phyloP scores from a whole-genome alignment of 2,113 vertebrate species.

The Ptilorrhoa leucosticta region DNA sequence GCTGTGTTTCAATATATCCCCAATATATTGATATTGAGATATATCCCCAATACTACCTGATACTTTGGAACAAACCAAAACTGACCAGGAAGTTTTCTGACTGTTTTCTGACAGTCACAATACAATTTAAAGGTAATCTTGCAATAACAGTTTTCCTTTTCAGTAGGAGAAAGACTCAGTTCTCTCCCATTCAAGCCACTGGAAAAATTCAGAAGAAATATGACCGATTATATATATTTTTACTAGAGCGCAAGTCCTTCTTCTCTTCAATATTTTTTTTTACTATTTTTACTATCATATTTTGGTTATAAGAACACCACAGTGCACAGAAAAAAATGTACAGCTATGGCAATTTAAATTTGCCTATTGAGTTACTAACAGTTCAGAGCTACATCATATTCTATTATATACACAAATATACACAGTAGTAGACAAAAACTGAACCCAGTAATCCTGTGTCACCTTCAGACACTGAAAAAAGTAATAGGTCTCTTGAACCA shows the following conservation, averaged over 20 bases:
- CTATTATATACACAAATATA: background rate
- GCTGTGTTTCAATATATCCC: background rate
- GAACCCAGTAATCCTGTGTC: background rate
- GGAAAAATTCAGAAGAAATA: background rate
- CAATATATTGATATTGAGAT: no score
- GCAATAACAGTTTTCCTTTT: background rate
- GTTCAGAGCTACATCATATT: background rate
- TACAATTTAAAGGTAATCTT: background rate
- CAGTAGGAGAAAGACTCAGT: background rate
- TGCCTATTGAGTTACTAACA: background rate
- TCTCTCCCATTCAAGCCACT: background rate
- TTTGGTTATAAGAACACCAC: background rate
- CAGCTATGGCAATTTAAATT: background rate
- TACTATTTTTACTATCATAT: background rate
- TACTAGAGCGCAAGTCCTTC: background rate
- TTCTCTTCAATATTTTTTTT: background rate
- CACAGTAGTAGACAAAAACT: background rate
- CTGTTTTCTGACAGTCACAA: background rate
- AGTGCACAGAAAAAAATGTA: background rate
- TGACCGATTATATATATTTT: background rate
- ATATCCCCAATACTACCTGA: background rate
- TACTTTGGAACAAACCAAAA: background rate
- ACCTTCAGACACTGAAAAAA: background rate
- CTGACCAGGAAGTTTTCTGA: background rate
- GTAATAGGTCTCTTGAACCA: background rate